Base-by-base conservation (phyloP, 2,113 vertebrate genomes). In the Centrocercus urophasianus region DNA sequence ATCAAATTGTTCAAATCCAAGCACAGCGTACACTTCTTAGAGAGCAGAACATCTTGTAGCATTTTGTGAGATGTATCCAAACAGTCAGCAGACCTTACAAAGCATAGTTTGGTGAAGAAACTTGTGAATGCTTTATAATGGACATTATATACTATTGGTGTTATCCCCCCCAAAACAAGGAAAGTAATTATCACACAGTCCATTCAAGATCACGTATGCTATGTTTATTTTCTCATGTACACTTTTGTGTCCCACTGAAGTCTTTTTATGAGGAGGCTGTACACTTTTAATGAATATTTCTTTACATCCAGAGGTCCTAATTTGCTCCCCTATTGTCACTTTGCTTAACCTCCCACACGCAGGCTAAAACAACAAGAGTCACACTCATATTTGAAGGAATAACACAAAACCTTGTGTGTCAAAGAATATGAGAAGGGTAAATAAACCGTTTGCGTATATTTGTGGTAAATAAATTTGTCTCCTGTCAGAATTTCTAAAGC, bases 381-480 rank as follows among this genome's bases (percentile, higher is more conserved):
- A 63, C 11, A 50, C 77, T 71, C 40, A 47, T 91, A 61, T 80
- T 93, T 94, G 59, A 47, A 50, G 30, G 14, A 27, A 61, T 80
- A 89, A 73, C 66, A 19, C 63, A 93, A 87, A 93, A 73, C 8
- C 4, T 48, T 48, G 36, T 54, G 14, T 42, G 67, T 88, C 87
- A 89, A 87, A 86, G 42, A 14, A 42, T 42, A 42, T 83, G 50
- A 94, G 80, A 14, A 47, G 22, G 63, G 70, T 89, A 93, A 92
- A 76, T 40, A 86, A 92, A 50, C 16, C 73, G 72, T 89, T 92
- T 84, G 45, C 56, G 50, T 82, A 73, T 48, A 48, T 50, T 85
- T 87, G 45, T 88, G 79, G 54, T 73, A 91, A 93, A 93, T 80
- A 83, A 73, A 88, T 83, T 47, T 70, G 36, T 93, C 63, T 34